Evolutionary conservation across 2,113 vertebrate genomes (phyloP).

Genomic region (Paramormyrops kingsleyae): DNA sequence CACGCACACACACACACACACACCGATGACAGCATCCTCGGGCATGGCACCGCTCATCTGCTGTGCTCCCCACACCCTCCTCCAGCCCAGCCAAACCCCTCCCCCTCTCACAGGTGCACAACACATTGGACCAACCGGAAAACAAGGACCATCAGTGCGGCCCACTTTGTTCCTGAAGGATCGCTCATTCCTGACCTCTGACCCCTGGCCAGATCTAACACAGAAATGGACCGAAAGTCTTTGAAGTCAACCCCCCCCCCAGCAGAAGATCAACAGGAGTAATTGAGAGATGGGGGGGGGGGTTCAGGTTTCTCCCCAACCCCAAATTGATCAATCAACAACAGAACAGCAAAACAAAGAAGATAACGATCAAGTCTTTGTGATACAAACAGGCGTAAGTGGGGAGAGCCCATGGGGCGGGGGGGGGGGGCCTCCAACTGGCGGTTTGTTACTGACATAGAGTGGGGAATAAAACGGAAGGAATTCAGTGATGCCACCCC

Average conservation of each 20-base stretch:
- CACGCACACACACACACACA: background rate
- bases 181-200: slow-evolving; percentile 17
- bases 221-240: slow-evolving; percentile 17
- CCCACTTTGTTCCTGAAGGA: background rate
- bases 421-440: background rate
- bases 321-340: background rate
- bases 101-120: slow-evolving; percentile 17
- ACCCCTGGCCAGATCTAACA: slow-evolving; percentile 19
- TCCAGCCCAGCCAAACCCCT: background rate
- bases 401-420: background rate
- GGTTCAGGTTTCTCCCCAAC: background rate
- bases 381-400: background rate
- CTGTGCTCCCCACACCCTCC: background rate
- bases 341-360: background rate
- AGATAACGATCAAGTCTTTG: background rate
- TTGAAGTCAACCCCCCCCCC: slow-evolving; percentile 21
- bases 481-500: background rate
- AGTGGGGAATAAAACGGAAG: background rate
- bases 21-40: background rate
- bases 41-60: too few species aligned
- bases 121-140: slow-evolving; percentile 6
- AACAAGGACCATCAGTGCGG: background rate
- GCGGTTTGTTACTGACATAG: background rate
- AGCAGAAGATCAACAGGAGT: slow-evolving; percentile 3
- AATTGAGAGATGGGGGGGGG: background rate